These are phyloP conservation scores for Octonoba sinensis DNA, from an alignment of 2,888 invertebrate species.

Conservation along the genomic window DNA sequence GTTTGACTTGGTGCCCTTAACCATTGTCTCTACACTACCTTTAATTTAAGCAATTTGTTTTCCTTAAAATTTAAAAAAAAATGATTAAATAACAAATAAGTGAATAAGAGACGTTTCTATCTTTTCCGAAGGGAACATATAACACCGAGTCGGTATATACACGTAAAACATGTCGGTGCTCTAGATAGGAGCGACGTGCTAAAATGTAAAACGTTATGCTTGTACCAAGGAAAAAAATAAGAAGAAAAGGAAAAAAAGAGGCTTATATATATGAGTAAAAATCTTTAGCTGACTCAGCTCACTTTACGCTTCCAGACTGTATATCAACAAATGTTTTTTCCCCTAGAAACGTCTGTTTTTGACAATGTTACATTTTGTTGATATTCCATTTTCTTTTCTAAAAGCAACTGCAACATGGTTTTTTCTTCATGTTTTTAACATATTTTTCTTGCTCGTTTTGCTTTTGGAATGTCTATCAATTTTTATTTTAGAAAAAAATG, in stretches of 20 bases:
- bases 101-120: too few relatives aligned
- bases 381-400: conserved; percentile 19
- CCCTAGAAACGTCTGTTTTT: conserved; percentile 30
- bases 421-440: neutral
- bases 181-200: too few relatives aligned
- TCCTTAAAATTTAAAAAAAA: too few relatives aligned
- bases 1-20: too few relatives aligned
- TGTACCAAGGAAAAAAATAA: too few relatives aligned
- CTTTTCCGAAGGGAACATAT: too few relatives aligned
- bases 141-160: too few relatives aligned
- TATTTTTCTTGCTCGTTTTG: conserved; percentile 1
- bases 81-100: too few relatives aligned
- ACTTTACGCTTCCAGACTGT: conserved; percentile 31
- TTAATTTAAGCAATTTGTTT: too few relatives aligned
- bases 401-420: neutral
- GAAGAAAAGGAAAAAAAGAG: conserved; percentile 9
- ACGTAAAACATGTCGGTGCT: too few relatives aligned
- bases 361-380: conserved; percentile 36
- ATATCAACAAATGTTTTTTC: conserved; percentile 42
- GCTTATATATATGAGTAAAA: conserved; percentile 22
- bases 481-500: neutral
- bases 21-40: too few relatives aligned
- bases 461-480: conserved; percentile 10
- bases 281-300: conserved; percentile 51
- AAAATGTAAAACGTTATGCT: too few relatives aligned